A percentile compares a stretch with the other conserved stretches of the same genome.
Conservation (phyloP, 2,113 vertebrate species). For the Myxocyprinus asiaticus region DNA sequence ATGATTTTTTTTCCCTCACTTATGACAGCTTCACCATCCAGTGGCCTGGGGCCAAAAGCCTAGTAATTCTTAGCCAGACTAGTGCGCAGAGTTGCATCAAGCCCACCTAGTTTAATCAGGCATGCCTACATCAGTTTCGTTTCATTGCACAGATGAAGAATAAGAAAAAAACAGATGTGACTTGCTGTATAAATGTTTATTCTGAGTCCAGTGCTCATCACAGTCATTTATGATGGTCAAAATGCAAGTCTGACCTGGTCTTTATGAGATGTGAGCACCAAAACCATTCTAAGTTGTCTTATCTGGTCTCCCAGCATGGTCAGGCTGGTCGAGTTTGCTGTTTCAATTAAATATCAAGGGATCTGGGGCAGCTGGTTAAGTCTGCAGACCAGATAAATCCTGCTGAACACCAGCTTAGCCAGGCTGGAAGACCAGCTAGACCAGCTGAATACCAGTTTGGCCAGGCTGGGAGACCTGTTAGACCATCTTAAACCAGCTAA, state of each 20-base stretch:
- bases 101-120: slow-evolving; percentile 3
- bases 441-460: no score
- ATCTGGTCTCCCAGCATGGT: no score
- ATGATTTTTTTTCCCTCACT: not conserved
- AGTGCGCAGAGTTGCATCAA: slow-evolving; percentile 14
- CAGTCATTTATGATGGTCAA: not conserved
- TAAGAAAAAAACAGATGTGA: not conserved
- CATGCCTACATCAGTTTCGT: slow-evolving; percentile 13
- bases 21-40: not conserved
- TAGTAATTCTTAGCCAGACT: not conserved
- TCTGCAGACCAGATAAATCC: no score
- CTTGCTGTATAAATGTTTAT: not conserved
- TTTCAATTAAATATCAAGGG: no score
- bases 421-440: no score
- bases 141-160: slow-evolving; percentile 6
- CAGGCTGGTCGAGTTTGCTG: no score
- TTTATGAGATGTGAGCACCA: not conserved
- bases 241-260: not conserved
- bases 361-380: no score
- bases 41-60: slow-evolving; percentile 13
- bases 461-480: no score
- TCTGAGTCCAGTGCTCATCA: not conserved
- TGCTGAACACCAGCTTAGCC: no score
- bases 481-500: no score
- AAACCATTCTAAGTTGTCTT: no score